Evolutionary conservation across 2,113 vertebrate genomes (phyloP), one percentile per base, ranked within the genome.

Genomic region (Hoplias malabaricus): DNA sequence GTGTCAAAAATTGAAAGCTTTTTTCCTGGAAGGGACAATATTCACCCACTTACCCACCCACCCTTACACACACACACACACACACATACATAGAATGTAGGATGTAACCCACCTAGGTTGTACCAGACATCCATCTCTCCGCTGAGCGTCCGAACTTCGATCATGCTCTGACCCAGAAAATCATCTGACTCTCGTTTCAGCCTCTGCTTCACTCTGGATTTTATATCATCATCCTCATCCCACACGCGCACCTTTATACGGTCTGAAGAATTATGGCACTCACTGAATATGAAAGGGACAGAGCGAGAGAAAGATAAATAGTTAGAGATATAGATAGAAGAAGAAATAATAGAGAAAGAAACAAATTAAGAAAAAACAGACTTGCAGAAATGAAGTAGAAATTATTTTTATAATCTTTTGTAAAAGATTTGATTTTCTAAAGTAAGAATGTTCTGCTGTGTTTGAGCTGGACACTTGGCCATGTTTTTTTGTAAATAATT

Each of bases 111-210:
- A 99, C 98, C 97, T 21, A 99, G 91, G 86, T 97, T 98, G 93
- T 99, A 99, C 97, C 98, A 99, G 82, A 99, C 96, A 27, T 99
- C 98, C 98, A 99, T 99, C 90, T 99, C 98, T 56, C 98, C 98
- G 0, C 96, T 98, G 80, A 99, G 94, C 0, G 96, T 99, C 72
- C 97, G 96, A 77, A 99, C 98, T 87, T 99, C 98, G 2, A 99
- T 99, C 90, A 99, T 98, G 0, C 96, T 99, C 90, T 99, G 98
- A 33, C 98, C 98, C 83, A 99, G 84, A 87, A 99, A 99, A 86
- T 99, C 98, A 0, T 99, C 98, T 0, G 96, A 98, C 82, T 99
- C 98, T 46, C 95, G 92, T 91, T 99, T 99, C 76, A 99, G 94
- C n/a, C 95, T 93, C 78, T 99, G 97, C 86, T 99, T 99, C 85